Evolutionary conservation across 2,113 vertebrate species (phyloP), one percentile per base, ranked within the genome.

Genomic region (Trematocara nigrifrons): DNA sequence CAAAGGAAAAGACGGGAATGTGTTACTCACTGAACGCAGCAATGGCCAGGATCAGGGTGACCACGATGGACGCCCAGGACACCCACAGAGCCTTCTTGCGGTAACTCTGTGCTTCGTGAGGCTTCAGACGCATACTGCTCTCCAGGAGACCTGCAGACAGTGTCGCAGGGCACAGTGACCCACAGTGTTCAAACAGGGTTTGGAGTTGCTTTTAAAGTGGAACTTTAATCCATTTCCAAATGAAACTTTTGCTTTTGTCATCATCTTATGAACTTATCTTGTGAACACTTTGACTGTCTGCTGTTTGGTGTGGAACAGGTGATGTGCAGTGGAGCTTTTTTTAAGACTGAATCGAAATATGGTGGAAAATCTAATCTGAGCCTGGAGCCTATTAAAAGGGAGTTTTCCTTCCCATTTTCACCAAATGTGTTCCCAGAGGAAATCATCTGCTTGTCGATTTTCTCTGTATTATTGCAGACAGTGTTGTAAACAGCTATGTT

Each of bases 81-180:
- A 99, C 97, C 98, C 97, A 99, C 92, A 99, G 92, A 1, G 98
- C 98, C 95, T 99, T 99, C 97, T 98, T 99, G 89, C 99, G 97
- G 95, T 99, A 99, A 90, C 96, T 98, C 94, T 99, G 99, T n/a
- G 99, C 99, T 96, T 99, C 99, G 0, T 99, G 98, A 78, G 99
- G 99, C 95, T 99, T 99, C 90, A 99, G 97, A 15, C 97, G 97
- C 90, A 97, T 97, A 90, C 99, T 99, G 97, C 99, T 99, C 95
- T 99, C 98, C 95, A 99, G 96, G 79, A 99, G 97, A 95, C 97
- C 99, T 99, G 95, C 90, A 71, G 92, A 90, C 91, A 88, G 89
- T 13, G 84, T 81, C 84, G 20, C 42, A 69, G 64, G 71, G 40
- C 53, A 59, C 12, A 59, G 33, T 76, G 9, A 86, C 42, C 49